Base-by-base conservation (phyloP, 2,113 vertebrate genomes). In the Carollia perspicillata region DNA sequence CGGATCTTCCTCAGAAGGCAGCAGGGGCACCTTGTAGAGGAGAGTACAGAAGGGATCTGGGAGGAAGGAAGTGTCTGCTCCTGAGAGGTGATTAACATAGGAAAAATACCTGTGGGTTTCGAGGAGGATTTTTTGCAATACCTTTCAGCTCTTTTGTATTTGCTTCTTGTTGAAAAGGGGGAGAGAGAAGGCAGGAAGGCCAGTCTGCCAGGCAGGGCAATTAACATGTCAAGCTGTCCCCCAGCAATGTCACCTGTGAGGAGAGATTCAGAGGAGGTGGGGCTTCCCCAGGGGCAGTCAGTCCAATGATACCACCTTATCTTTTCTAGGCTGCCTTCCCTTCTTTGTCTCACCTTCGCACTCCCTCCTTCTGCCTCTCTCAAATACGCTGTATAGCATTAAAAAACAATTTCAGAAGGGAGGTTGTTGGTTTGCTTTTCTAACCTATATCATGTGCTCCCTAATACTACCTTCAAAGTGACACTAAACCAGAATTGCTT, bases 1-100 rank as follows among this genome's bases (percentile, higher is more conserved):
- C 71, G 47, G 35, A 92, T 93, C 90, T 95, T 97, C 92, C 97
- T 98, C 96, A 97, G 96, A 97, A 97, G 96, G 97, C 96, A 97
- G 96, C 96, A 98, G 97, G 97, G 96, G 80, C 94, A 95, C 94
- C 94, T 96, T 95, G 95, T 68, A 81, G 84, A 95, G 80, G 92
- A 97, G 75, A 97, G 66, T 92, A 77, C 92, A 95, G 80, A 95
- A 95, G 77, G 93, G 84, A 90, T 47, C 78, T 23, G 69, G 66
- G 93, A 83, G 80, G 84, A 89, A 95, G 86, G 55, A 84, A 92
- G 84, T 79, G 10, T 94, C 84, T 84, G 40, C 81, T 93, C 80
- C 79, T 35, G 66, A 69, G 58, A 33, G 28, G 85, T 65, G 71
- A 95, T 90, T 92, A 96, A 88, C 80, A 75, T 35, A 92, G 92